A percentile compares a stretch with the other conserved stretches of the same genome.
phyloP scores from a whole-genome alignment of 2,888 invertebrate species.

The Apeira syringaria region DNA sequence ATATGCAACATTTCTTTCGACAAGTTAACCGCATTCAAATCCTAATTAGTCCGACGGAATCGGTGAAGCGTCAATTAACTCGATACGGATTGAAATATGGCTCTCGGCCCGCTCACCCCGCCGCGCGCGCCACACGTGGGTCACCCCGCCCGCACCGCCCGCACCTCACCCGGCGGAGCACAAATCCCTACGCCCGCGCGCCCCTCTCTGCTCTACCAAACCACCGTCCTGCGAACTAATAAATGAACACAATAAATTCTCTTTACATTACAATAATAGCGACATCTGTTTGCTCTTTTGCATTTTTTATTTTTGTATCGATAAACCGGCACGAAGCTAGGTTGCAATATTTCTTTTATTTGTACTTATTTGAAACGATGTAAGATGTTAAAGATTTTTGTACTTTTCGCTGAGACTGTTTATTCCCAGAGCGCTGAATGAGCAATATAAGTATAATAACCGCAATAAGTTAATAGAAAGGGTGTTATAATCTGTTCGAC shows the following conservation, averaged over 20 bases:
- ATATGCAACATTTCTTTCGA: conserved; percentile 41
- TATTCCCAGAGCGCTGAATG: conserved; percentile 6
- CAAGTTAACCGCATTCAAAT: conserved; percentile 45
- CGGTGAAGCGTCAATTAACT: conserved; percentile 58
- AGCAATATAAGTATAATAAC: too few relatives aligned
- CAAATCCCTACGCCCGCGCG: conserved; percentile 59
- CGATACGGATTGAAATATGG: conserved; percentile 66
- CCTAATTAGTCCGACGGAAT: conserved; percentile 48
- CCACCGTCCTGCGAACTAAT: conserved; percentile 74
- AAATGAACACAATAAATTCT: conserved; percentile 74
- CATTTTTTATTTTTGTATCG: conserved; percentile 37
- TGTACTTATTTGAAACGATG: conserved; percentile 22
- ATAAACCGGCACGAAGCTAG: conserved; percentile 26
- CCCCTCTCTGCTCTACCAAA: conserved; percentile 46
- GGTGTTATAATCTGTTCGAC: too few relatives aligned
- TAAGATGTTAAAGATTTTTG: conserved; percentile 21
- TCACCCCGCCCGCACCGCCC: conserved; percentile 62
- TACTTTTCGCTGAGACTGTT: conserved; percentile 11
- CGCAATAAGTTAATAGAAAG: too few relatives aligned
- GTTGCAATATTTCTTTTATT: conserved; percentile 21
- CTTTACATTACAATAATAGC: conserved; percentile 58
- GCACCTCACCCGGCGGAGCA: conserved; percentile 64
- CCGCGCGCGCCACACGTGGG: conserved; percentile 67
- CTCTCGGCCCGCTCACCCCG: conserved; percentile 66
- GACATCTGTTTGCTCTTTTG: conserved; percentile 48